Percentiles rank a stretch among this genome's conserved stretches.
Evolutionary conservation across 2,888 invertebrate species (phyloP).

Genomic region (Drosophila borborema): DNA sequence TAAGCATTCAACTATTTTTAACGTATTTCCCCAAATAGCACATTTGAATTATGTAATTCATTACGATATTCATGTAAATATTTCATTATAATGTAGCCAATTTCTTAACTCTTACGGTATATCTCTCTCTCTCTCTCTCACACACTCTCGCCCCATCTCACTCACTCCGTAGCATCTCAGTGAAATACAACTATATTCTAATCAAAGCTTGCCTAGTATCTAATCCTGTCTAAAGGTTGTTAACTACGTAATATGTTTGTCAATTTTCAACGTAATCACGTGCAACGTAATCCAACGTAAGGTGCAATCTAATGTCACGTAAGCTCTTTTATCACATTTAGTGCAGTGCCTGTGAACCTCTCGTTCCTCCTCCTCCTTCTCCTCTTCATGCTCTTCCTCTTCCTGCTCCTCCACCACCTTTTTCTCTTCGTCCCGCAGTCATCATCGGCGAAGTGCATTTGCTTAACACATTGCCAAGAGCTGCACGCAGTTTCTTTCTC

Average conservation of each 20-base stretch:
- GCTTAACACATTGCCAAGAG: slow-evolving; percentile 31
- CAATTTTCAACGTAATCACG: slow-evolving; percentile 51
- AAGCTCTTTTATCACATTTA: slow-evolving; percentile 62
- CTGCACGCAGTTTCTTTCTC: slow-evolving; percentile 27
- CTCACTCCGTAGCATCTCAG: neutral
- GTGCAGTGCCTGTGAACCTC: slow-evolving; percentile 15
- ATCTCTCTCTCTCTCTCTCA: neutral
- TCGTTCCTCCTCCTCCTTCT: neutral
- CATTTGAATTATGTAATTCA: too few species aligned
- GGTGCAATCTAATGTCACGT: slow-evolving; percentile 72
- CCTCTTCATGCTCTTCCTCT: too few species aligned
- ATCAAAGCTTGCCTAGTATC: slow-evolving; percentile 3
- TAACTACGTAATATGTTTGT: slow-evolving; percentile 51
- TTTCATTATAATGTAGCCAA: too few species aligned
- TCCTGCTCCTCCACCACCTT: neutral
- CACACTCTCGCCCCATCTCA: too few species aligned
- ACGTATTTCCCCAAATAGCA: too few species aligned
- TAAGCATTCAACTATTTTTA: too few species aligned
- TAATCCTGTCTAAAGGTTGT: slow-evolving; percentile 19
- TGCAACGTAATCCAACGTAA: slow-evolving; percentile 55
- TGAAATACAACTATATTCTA: neutral
- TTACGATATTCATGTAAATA: too few species aligned
- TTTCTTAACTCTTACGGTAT: too few species aligned
- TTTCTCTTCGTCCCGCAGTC: neutral
- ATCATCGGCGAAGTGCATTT: slow-evolving; percentile 45